Conservation (phyloP, 2,888 invertebrate species). For the Nomada fucata region DNA sequence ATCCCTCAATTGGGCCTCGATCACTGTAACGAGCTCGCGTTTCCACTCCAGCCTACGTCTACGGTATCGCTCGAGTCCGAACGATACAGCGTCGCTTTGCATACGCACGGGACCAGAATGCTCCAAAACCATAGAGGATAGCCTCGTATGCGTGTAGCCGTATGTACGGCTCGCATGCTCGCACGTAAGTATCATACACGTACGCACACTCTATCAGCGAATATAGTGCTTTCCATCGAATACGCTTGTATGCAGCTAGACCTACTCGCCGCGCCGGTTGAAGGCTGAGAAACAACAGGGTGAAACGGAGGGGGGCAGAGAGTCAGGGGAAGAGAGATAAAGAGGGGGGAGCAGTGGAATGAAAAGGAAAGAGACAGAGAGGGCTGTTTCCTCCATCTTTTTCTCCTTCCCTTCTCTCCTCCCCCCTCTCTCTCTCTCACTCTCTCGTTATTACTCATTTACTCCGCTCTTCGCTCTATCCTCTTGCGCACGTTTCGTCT, state of each 20-base stretch:
- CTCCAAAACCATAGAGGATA: conserved; percentile 56
- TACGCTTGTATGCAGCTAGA: conserved; percentile 45
- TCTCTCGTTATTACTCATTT: conserved; percentile 45
- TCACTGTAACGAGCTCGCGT: conserved; percentile 24
- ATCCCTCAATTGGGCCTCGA: background rate
- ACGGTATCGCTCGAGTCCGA: conserved; percentile 27
- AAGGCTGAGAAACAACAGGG: conserved; percentile 58
- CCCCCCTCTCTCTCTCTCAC: conserved; percentile 34
- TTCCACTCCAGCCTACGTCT: conserved; percentile 8
- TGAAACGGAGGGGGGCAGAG: conserved; percentile 23
- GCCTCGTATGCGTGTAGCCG: conserved; percentile 56
- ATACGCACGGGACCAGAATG: conserved; percentile 58
- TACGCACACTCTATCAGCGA: conserved; percentile 30
- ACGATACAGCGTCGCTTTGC: conserved; percentile 29
- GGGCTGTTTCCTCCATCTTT: conserved; percentile 69
- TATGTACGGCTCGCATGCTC: conserved; percentile 51
- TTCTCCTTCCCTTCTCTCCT: conserved; percentile 37
- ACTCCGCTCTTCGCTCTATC: conserved; percentile 45
- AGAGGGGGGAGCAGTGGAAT: background rate
- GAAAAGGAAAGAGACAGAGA: conserved; percentile 39
- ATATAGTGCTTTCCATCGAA: conserved; percentile 42
- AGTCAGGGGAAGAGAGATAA: conserved; percentile 5
- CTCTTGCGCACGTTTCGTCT: conserved; percentile 24
- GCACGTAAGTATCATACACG: conserved; percentile 61
- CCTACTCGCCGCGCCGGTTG: conserved; percentile 68